phyloP scores from a whole-genome alignment of 1,140 invertebrate species.

The Drosophila paulistorum region DNA sequence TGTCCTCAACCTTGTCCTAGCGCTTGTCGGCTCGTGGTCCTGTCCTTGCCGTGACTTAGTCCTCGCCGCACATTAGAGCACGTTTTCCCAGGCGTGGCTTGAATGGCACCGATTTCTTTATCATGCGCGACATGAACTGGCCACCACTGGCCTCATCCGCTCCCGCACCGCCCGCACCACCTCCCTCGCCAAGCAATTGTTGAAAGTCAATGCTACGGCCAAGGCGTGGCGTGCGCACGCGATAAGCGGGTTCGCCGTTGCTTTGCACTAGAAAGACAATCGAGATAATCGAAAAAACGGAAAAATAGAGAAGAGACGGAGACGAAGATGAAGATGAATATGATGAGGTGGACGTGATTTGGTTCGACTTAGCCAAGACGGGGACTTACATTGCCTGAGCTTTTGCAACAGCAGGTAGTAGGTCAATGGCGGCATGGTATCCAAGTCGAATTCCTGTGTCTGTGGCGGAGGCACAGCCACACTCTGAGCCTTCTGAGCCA shows the following conservation, averaged over 20 bases:
- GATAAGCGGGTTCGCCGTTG: conserved; percentile 68
- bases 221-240: conserved; percentile 78
- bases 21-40: conserved; percentile 34
- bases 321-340: conserved; percentile 27
- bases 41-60: conserved; percentile 68
- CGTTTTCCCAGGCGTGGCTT: conserved; percentile 81
- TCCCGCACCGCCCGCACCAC: conserved; percentile 24
- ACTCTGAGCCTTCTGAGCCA: conserved; percentile 51
- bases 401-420: conserved; percentile 77
- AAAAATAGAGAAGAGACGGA: neutral
- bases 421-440: conserved; percentile 74
- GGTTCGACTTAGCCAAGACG: conserved; percentile 16
- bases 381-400: conserved; percentile 68
- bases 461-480: conserved; percentile 34
- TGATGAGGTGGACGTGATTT: conserved; percentile 45
- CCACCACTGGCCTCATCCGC: conserved; percentile 59
- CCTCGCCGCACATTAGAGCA: conserved; percentile 73
- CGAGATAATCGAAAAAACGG: conserved; percentile 9
- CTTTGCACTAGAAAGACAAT: conserved; percentile 58
- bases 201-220: conserved; percentile 80
- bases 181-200: conserved; percentile 50
- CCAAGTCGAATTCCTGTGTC: conserved; percentile 72
- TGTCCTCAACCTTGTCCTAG: conserved; percentile 54
- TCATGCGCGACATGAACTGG: conserved; percentile 74
- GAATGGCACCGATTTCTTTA: conserved; percentile 81